Evolutionary conservation across 2,113 vertebrate species (phyloP).

Genomic region (Hippocampus guttulatus): DNA sequence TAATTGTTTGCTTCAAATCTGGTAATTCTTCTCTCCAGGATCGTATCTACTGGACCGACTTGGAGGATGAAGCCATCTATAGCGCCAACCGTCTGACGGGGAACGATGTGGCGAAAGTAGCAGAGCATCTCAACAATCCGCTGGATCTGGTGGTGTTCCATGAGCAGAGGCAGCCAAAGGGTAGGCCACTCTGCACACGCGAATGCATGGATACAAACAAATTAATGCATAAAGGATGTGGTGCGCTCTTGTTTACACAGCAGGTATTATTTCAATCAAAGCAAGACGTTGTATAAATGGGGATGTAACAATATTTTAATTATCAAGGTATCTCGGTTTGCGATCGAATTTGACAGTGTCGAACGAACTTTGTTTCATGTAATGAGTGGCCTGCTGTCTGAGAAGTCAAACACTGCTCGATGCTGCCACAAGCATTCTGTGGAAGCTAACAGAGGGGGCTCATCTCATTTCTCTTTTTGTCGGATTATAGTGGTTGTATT

Average conservation of each 20-base stretch:
- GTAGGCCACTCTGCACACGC: slow-evolving; percentile 58
- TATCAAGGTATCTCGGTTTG: no score
- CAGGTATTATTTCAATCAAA: not conserved
- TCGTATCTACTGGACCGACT: slow-evolving; percentile 92
- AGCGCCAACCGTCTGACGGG: slow-evolving; percentile 89
- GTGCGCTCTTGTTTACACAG: not conserved
- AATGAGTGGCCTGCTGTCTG: no score
- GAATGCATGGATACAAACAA: not conserved
- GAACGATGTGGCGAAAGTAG: slow-evolving; percentile 79
- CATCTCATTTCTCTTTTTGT: no score
- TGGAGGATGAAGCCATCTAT: slow-evolving; percentile 93
- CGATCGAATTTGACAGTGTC: no score
- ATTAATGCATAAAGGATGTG: not conserved
- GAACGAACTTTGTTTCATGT: no score
- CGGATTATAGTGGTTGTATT: no score
- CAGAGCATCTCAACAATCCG: slow-evolving; percentile 92
- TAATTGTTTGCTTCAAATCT: not conserved
- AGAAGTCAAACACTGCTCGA: no score
- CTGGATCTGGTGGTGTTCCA: slow-evolving; percentile 95
- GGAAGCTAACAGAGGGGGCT: no score
- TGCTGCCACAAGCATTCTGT: no score
- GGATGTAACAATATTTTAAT: no score
- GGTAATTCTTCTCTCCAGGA: slow-evolving; percentile 72
- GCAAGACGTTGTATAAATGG: no score
- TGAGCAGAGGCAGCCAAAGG: slow-evolving; percentile 89